phyloP scores from a whole-genome alignment of 2,113 vertebrate species.

The Notiomystis cincta region DNA sequence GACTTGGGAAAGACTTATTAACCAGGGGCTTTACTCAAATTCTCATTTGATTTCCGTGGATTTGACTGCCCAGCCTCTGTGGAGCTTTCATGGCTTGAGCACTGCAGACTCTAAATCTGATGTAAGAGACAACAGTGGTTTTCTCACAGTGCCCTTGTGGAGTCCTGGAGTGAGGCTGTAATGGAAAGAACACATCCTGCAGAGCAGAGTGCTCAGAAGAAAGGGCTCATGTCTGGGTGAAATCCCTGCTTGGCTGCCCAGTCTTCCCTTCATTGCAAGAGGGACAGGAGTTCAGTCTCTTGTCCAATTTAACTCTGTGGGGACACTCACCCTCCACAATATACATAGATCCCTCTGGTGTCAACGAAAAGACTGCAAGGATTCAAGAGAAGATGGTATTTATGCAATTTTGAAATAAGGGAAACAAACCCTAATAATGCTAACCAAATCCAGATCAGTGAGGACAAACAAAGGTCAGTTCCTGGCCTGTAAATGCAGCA shows the following conservation, averaged over 20 bases:
- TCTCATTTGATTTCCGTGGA: slow-evolving; percentile 61
- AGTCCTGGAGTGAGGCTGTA: slow-evolving; percentile 3
- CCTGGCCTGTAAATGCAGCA: not conserved
- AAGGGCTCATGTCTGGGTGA: slow-evolving; percentile 20
- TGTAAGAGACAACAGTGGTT: slow-evolving; percentile 25
- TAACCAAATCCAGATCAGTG: not conserved
- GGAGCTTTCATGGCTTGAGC: slow-evolving; percentile 19
- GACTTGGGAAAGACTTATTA: slow-evolving; percentile 53
- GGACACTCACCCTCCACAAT: not conserved
- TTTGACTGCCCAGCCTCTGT: slow-evolving; percentile 30
- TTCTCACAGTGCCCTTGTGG: slow-evolving; percentile 38
- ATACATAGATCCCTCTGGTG: not conserved
- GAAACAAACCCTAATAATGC: not conserved
- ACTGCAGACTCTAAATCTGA: slow-evolving; percentile 18
- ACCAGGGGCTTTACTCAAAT: slow-evolving; percentile 52
- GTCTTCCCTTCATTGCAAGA: not conserved
- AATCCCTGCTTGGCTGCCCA: not conserved
- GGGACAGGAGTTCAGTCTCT: slow-evolving; percentile 6
- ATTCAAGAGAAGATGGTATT: not conserved
- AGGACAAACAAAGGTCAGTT: not conserved
- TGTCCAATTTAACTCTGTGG: not conserved
- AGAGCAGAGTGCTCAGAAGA: not conserved
- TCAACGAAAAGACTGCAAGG: not conserved
- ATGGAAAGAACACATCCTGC: slow-evolving; percentile 30
- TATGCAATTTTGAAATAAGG: not conserved